phyloP scores from a whole-genome alignment of 2,113 vertebrate genomes.

The Platichthys flesus region DNA sequence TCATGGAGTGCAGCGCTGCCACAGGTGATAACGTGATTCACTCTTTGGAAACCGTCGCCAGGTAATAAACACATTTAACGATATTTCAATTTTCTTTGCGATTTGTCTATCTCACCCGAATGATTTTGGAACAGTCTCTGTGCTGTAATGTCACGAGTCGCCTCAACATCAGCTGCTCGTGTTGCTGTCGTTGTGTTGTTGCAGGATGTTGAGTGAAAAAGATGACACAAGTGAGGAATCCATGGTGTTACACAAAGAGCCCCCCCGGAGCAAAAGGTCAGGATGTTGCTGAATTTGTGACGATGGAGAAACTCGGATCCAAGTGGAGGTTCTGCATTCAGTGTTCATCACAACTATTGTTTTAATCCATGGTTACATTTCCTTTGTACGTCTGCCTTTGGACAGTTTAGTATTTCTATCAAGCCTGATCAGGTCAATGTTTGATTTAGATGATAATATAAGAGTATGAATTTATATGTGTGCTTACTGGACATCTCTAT shows the following conservation, averaged over 20 bases:
- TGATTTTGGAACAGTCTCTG: not conserved
- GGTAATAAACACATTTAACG: conserved; percentile 78
- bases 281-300: conserved; percentile 85
- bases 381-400: too few species aligned
- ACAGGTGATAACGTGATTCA: conserved; percentile 88
- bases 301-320: conserved; percentile 3
- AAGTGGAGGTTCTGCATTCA: too few species aligned
- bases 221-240: conserved; percentile 63
- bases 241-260: conserved; percentile 66
- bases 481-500: not conserved
- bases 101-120: not conserved
- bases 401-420: too few species aligned
- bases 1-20: conserved; percentile 91
- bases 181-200: conserved; percentile 32
- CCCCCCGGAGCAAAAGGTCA: conserved; percentile 74
- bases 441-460: too few species aligned
- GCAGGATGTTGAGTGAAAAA: conserved; percentile 85
- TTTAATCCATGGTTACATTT: too few species aligned
- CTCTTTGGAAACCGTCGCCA: conserved; percentile 84
- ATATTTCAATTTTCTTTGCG: not conserved
- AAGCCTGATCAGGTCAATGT: too few species aligned
- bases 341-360: too few species aligned
- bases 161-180: not conserved
- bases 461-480: not conserved
- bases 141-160: not conserved